These are phyloP conservation scores for Drosophila eugracilis DNA, from an alignment of 1,140 invertebrate genomes.

Conservation along the genomic window DNA sequence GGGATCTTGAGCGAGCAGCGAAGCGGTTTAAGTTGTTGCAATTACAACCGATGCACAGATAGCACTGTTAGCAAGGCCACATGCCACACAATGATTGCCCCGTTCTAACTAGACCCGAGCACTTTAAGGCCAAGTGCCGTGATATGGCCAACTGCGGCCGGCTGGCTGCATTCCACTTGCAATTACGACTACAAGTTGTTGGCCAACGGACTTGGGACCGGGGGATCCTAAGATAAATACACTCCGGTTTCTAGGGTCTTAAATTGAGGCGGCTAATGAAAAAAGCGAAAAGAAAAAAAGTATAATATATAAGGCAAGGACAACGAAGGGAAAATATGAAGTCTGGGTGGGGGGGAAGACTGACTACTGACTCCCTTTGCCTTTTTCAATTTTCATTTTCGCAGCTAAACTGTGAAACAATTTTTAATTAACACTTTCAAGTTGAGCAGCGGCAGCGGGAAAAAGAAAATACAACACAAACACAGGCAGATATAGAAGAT, in stretches of 20 bases:
- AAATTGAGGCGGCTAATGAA: constrained; percentile 79
- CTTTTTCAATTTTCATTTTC: constrained; percentile 84
- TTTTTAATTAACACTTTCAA: constrained; percentile 85
- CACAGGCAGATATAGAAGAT: constrained; percentile 53
- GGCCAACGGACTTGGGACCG: constrained; percentile 15
- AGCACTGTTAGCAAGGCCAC: too few relatives aligned
- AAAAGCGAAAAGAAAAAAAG: too few relatives aligned
- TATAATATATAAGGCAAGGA: constrained; percentile 37
- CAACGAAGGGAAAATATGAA: constrained; percentile 62
- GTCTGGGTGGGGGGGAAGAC: constrained; percentile 28
- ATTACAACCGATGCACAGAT: constrained; percentile 76
- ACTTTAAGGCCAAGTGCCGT: constrained; percentile 43
- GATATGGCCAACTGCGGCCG: constrained; percentile 53
- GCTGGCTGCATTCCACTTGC: constrained; percentile 43
- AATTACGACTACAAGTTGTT: constrained; percentile 77
- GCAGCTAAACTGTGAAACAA: constrained; percentile 84
- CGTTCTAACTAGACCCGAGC: constrained; percentile 6
- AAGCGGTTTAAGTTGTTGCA: constrained; percentile 80
- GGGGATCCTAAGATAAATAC: constrained; percentile 72
- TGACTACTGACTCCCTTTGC: constrained; percentile 51
- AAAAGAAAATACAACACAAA: constrained; percentile 41
- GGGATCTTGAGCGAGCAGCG: constrained; percentile 61
- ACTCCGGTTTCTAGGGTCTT: constrained; percentile 61
- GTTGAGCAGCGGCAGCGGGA: constrained; percentile 54
- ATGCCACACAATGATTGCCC: constrained; percentile 11